Evolutionary conservation across 2,113 vertebrate genomes (phyloP).

Genomic region (Sigmodon hispidus): DNA sequence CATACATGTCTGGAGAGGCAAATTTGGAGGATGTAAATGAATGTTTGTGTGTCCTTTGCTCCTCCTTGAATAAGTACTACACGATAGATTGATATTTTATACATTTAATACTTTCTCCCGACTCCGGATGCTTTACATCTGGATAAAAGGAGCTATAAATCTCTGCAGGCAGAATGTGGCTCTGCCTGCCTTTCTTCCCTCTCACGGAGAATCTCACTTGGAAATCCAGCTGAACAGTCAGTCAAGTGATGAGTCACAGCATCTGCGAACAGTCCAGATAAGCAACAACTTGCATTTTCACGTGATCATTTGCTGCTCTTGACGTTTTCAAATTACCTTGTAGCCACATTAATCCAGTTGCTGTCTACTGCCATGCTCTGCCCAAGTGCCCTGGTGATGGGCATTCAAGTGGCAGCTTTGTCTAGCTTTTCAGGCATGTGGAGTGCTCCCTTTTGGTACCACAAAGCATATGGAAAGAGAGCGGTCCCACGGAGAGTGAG

Average conservation of each 20-base stretch:
- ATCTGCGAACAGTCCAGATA: slow-evolving; percentile 83
- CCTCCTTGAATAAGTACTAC: slow-evolving; percentile 66
- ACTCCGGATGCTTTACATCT: slow-evolving; percentile 71
- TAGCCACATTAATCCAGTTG: slow-evolving; percentile 78
- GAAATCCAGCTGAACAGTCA: slow-evolving; percentile 78
- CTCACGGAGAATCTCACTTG: slow-evolving; percentile 80
- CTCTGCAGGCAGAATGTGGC: slow-evolving; percentile 71
- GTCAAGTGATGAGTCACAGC: slow-evolving; percentile 84
- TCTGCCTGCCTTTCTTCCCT: slow-evolving; percentile 50
- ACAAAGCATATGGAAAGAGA: accelerated
- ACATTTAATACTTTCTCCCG: slow-evolving; percentile 79
- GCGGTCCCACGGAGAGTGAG: not conserved
- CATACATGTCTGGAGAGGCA: not conserved
- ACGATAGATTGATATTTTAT: slow-evolving; percentile 77
- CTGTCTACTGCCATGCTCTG: slow-evolving; percentile 45
- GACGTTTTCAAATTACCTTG: slow-evolving; percentile 82
- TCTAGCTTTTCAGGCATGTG: not conserved
- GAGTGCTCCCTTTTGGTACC: not conserved
- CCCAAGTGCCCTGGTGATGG: slow-evolving; percentile 49
- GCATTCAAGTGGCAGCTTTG: slow-evolving; percentile 47
- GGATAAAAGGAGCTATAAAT: slow-evolving; percentile 85
- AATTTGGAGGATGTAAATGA: not conserved
- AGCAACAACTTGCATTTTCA: slow-evolving; percentile 83
- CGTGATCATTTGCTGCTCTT: slow-evolving; percentile 80
- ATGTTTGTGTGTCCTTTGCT: slow-evolving; percentile 59